phyloP scores from a whole-genome alignment of 2,888 invertebrate genomes.

The Suillia variegata region DNA sequence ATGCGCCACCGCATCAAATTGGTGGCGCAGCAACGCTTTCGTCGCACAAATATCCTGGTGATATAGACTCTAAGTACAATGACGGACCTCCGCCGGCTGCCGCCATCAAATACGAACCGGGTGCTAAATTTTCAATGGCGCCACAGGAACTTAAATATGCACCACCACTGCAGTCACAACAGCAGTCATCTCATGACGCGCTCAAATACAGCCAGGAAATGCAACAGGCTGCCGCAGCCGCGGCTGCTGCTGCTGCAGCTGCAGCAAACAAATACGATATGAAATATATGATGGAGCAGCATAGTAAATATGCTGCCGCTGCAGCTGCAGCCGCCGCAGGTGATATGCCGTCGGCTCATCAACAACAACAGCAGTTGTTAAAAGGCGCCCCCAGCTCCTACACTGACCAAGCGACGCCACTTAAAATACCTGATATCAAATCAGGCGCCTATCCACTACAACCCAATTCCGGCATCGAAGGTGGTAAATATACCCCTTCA shows the following conservation, averaged over 20 bases:
- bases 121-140: constrained; percentile 51
- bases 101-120: constrained; percentile 54
- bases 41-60: constrained; percentile 55
- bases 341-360: constrained; percentile 35
- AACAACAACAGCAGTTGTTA: constrained; percentile 40
- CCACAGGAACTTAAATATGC: constrained; percentile 63
- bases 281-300: constrained; percentile 59
- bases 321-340: no score
- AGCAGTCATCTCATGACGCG: no score
- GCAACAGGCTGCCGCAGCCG: constrained; percentile 52
- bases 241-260: constrained; percentile 35
- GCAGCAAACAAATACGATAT: constrained; percentile 58
- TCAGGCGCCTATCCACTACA: constrained; percentile 45
- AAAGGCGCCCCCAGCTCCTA: constrained; percentile 35
- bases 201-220: constrained; percentile 58
- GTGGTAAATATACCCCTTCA: constrained; percentile 33
- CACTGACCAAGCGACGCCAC: constrained; percentile 53
- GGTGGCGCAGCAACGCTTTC: constrained; percentile 23
- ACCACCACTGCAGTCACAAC: constrained; percentile 46
- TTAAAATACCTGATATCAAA: constrained; percentile 58
- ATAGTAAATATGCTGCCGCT: constrained; percentile 51
- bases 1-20: constrained; percentile 26
- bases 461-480: constrained; percentile 35
- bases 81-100: no score
- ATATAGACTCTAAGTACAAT: constrained; percentile 58